Conservation (phyloP, 2,113 vertebrate species). For the Silurus asotus region DNA sequence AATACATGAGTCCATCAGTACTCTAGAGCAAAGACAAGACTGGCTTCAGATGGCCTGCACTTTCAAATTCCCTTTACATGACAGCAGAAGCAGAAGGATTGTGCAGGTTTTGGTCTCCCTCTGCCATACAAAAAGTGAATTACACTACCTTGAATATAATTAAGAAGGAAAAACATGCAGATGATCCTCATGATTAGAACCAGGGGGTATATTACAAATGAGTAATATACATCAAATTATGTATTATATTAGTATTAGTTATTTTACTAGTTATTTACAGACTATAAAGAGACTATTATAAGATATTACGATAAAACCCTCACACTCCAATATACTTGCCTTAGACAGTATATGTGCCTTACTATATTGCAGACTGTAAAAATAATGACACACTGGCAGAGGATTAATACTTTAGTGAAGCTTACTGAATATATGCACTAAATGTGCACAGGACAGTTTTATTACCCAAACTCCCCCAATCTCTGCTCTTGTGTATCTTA, state of each 20-base stretch:
- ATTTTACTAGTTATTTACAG: too few species aligned
- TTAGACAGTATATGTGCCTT: background rate
- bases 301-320: background rate
- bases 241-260: too few species aligned
- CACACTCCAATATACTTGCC: background rate
- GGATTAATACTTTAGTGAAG: background rate
- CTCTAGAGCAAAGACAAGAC: background rate
- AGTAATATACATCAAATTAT: too few species aligned
- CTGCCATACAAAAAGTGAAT: slow-evolving; percentile 42
- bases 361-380: background rate
- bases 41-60: background rate
- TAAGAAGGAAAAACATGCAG: background rate
- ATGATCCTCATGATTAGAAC: background rate
- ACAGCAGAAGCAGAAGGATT: background rate
- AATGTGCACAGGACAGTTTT: background rate
- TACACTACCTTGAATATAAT: background rate
- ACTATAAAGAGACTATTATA: too few species aligned
- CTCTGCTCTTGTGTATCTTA: background rate
- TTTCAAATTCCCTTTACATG: background rate
- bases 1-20: background rate
- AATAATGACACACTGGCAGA: background rate
- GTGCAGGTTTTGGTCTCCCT: background rate
- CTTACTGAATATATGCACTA: background rate
- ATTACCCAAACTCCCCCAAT: background rate
- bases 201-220: background rate